A percentile compares a stretch with the other conserved stretches of the same genome.
Conservation (phyloP, 1,140 invertebrate genomes). For the Leptinotarsa lineolata region DNA sequence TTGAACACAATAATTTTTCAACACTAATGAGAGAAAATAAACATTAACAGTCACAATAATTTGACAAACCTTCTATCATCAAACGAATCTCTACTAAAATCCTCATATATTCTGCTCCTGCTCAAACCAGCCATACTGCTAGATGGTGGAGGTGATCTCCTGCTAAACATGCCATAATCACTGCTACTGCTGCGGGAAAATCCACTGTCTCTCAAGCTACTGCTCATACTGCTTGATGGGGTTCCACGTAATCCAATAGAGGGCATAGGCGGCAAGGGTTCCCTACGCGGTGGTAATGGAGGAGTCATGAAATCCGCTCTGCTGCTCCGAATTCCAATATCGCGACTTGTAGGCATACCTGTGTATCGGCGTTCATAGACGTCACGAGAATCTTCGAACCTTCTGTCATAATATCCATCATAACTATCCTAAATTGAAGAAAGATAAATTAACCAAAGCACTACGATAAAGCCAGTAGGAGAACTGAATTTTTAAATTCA, state of each 20-base stretch:
- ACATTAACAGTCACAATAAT: neutral
- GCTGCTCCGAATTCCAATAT: constrained; percentile 64
- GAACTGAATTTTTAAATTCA: neutral
- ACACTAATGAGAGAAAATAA: neutral
- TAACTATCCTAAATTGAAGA: constrained; percentile 67
- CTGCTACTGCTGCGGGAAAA: constrained; percentile 61
- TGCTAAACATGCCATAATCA: constrained; percentile 82
- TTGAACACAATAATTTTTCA: neutral
- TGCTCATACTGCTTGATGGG: constrained; percentile 59
- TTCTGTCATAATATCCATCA: constrained; percentile 78
- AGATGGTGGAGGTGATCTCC: constrained; percentile 64
- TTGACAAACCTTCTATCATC: constrained; percentile 76
- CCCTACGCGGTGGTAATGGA: constrained; percentile 64
- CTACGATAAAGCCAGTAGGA: neutral
- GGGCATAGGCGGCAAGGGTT: constrained; percentile 69
- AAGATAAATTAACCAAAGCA: constrained; percentile 2
- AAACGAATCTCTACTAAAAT: constrained; percentile 82
- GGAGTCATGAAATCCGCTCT: constrained; percentile 67
- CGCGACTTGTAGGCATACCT: constrained; percentile 64
- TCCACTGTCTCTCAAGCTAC: constrained; percentile 52
- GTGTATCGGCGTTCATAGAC: constrained; percentile 79
- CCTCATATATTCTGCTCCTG: constrained; percentile 73
- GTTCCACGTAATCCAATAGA: constrained; percentile 62
- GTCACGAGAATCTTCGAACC: constrained; percentile 76
- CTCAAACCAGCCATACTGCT: constrained; percentile 57